A percentile compares a stretch with the other conserved stretches of the same genome.
phyloP scores from a whole-genome alignment of 2,888 invertebrate species.

The Prosapia bicincta region DNA sequence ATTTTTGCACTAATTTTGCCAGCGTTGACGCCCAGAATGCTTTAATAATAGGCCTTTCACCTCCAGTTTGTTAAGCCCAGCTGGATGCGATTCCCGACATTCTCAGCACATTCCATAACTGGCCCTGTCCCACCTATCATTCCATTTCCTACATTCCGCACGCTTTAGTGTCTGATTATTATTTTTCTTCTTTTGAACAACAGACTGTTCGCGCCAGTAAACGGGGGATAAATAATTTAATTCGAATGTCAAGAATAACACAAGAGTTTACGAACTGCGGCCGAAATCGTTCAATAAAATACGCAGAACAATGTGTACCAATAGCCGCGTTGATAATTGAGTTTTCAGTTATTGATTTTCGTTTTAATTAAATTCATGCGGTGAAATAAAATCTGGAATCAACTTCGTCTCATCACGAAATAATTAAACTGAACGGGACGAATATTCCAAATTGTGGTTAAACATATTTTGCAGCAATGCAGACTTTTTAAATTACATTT shows the following conservation, averaged over 20 bases:
- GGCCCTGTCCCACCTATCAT: slow-evolving; percentile 2
- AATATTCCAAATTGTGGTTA: neutral
- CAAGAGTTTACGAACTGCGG: neutral
- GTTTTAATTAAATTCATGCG: neutral
- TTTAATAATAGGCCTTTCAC: neutral
- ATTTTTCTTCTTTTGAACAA: neutral
- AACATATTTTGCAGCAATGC: too few relatives aligned
- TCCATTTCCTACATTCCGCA: neutral
- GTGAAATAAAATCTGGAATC: neutral
- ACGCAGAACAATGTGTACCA: neutral
- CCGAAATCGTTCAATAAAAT: neutral
- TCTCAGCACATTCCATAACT: neutral
- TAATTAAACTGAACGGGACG: neutral
- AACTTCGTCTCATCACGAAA: neutral
- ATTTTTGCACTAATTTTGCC: too few relatives aligned
- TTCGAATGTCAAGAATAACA: too few relatives aligned
- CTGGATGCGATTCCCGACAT: neutral
- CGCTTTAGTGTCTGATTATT: neutral
- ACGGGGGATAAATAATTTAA: too few relatives aligned
- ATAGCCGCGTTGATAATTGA: neutral
- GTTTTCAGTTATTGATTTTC: neutral
- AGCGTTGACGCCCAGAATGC: too few relatives aligned
- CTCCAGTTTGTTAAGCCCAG: neutral
- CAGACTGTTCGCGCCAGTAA: neutral
- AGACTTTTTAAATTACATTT: too few relatives aligned